Percentiles rank a stretch among this genome's conserved stretches.
Conservation (phyloP, 2,888 invertebrate species). For the Magallana nippona region DNA sequence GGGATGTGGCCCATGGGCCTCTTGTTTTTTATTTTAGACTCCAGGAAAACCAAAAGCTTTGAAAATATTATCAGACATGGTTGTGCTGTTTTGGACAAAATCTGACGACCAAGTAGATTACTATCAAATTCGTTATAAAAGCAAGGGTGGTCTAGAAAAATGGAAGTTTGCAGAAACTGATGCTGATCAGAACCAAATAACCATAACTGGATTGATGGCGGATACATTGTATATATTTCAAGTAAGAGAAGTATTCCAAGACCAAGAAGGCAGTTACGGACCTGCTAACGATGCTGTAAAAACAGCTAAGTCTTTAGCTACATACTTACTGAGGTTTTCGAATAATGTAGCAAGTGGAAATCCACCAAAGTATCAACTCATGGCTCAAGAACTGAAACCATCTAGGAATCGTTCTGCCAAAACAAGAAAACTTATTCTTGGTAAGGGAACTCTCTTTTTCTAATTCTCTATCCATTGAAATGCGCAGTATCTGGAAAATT, state of each 20-base stretch:
- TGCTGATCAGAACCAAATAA: background rate
- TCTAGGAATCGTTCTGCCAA: background rate
- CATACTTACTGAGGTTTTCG: background rate
- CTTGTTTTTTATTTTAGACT: background rate
- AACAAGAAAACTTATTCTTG: background rate
- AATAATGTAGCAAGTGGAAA: background rate
- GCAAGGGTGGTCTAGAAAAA: constrained; percentile 2
- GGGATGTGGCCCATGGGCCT: no score
- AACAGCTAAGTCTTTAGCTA: background rate
- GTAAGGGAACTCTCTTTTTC: background rate
- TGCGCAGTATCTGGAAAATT: no score
- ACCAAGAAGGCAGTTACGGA: background rate
- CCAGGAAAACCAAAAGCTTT: constrained; percentile 5
- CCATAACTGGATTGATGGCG: background rate
- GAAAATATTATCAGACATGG: background rate
- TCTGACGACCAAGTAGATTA: background rate
- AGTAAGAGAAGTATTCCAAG: background rate
- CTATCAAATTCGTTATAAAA: constrained; percentile 6
- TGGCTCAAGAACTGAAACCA: background rate
- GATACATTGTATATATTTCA: background rate
- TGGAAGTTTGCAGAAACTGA: constrained; percentile 5
- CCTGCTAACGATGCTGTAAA: background rate
- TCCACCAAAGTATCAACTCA: constrained; percentile 14
- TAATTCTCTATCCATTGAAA: no score
- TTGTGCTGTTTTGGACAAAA: background rate